A percentile compares a stretch with the other conserved stretches of the same genome.
Evolutionary conservation across 1,140 invertebrate species (phyloP).

Genomic region (Kradibia gibbosae): DNA sequence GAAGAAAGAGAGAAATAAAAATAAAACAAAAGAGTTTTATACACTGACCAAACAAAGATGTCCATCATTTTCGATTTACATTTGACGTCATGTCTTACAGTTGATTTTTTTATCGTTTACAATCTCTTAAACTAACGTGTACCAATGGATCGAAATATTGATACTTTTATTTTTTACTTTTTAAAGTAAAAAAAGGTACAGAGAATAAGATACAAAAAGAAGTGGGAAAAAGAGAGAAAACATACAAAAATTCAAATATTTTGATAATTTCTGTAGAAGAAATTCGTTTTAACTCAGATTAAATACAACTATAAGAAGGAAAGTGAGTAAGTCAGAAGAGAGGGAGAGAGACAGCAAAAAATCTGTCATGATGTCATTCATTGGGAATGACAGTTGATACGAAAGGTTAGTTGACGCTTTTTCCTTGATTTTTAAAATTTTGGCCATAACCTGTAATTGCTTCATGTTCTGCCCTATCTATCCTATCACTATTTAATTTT

Average conservation of each 20-base stretch:
- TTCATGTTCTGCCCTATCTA: neutral
- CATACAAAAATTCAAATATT: neutral
- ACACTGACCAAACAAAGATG: constrained; percentile 21
- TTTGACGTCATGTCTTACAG: neutral
- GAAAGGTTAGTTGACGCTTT: constrained; percentile 39
- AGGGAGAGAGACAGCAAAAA: neutral
- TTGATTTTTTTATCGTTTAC: constrained; percentile 34
- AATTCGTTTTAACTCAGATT: constrained; percentile 6
- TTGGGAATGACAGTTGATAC: constrained; percentile 49
- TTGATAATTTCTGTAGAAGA: constrained; percentile 32
- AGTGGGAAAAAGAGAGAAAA: constrained; percentile 3
- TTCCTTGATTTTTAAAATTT: constrained; percentile 6
- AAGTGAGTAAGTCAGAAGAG: neutral
- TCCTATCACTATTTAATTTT: constrained; percentile 16
- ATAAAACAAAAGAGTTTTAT: constrained; percentile 41
- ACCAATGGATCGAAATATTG: constrained; percentile 7
- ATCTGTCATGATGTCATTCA: constrained; percentile 44
- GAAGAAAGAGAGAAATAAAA: neutral
- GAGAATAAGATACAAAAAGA: neutral
- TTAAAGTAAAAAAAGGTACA: neutral
- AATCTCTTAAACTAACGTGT: constrained; percentile 2
- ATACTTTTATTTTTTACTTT: neutral
- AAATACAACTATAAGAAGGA: neutral
- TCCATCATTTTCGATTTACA: constrained; percentile 29
- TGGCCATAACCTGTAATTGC: constrained; percentile 24